Evolutionary conservation across 2,113 vertebrate species (phyloP), one percentile per base, ranked within the genome.

Genomic region (Columbina picui): DNA sequence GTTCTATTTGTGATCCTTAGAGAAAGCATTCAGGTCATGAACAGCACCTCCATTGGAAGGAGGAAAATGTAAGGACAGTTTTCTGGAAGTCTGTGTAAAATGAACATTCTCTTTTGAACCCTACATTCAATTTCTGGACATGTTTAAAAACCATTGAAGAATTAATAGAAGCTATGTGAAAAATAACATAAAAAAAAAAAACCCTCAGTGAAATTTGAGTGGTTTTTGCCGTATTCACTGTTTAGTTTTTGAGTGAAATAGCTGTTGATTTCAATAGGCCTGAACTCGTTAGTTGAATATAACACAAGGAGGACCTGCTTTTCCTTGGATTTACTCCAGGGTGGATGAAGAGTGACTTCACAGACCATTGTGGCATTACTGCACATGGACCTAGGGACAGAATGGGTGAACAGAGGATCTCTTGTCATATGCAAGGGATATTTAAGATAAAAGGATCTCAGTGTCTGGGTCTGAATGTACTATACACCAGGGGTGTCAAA

Each of bases 1-100:
- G 50, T 90, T 89, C 61, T 87, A 27, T 83, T 92, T 95, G 63
- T 90, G 82, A 82, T 85, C 41, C 67, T 88, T 93, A 59, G 82
- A 90, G 75, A 79, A 89, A 86, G 63, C 67, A 38, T 63, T 91
- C 39, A 25, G 70, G 49, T 94, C 43, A 71, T n/a, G 83, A 88
- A 61, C 45, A 89, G 25, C 25, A 38, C 69, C 93, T 91, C 78
- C 50, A 60, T 86, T 95, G 95, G 75, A 89, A 43, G 78, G 63
- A 90, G 65, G 73, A 92, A 94, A 92, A 77, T 41, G 45, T 55
- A 80, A 81, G 67, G 90, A 78, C 29, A 67, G 23, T 70, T 89
- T 76, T n/a, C 36, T 73, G 61, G 60, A 81, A 82, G 69, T 80
- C 69, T 79, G 12, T 90, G 43, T 63, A 64, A 83, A 90, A 93